Evolutionary conservation across 2,888 invertebrate genomes (phyloP).

Genomic region (Oeneis ivallda): DNA sequence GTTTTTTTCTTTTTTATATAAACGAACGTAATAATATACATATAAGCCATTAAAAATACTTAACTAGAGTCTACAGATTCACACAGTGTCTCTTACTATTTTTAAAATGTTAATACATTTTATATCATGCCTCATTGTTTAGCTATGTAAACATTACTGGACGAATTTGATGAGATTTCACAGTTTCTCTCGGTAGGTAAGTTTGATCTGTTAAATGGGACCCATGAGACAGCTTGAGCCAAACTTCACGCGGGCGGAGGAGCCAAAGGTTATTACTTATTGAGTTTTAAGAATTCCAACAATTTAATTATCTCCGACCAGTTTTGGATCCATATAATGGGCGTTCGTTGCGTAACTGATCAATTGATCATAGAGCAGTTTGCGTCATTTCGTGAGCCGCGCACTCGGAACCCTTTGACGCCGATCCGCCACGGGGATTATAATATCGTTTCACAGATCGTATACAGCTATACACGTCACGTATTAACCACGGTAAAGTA

Average conservation of each 20-base stretch:
- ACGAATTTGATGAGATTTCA: no score
- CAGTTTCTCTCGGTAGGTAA: no score
- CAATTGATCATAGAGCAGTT: slow-evolving; percentile 18
- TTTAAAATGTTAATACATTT: no score
- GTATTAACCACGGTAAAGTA: no score
- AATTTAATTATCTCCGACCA: slow-evolving; percentile 13
- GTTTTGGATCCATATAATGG: slow-evolving; percentile 13
- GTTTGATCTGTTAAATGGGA: background rate
- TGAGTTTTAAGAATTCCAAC: slow-evolving; percentile 4
- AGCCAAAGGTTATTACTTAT: background rate
- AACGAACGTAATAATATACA: no score
- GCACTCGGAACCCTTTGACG: slow-evolving; percentile 14
- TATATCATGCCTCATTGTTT: no score
- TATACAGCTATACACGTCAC: slow-evolving; percentile 9
- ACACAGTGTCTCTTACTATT: no score
- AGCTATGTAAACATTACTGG: no score
- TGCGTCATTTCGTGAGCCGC: slow-evolving; percentile 24
- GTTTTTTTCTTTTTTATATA: no score
- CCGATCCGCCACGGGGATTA: slow-evolving; percentile 17
- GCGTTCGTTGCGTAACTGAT: slow-evolving; percentile 16
- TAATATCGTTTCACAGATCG: background rate
- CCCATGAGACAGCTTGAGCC: background rate
- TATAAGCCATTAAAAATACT: no score
- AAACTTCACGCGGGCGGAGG: background rate
- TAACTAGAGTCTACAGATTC: no score